Evolutionary conservation across 2,797 vertebrate species (phyloP).

Genomic region (Prionace glauca): DNA sequence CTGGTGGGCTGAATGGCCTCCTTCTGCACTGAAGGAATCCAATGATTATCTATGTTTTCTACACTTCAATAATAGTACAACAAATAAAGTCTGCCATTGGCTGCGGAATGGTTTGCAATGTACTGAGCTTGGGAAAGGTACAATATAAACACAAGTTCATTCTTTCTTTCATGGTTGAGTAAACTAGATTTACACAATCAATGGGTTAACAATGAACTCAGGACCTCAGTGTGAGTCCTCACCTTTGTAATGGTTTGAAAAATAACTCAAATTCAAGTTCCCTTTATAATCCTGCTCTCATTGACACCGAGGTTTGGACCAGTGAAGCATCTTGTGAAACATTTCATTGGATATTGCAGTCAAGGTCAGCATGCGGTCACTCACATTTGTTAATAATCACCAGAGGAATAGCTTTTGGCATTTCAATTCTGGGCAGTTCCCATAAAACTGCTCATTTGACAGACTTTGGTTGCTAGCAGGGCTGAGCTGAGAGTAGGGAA

Average conservation of each 20-base stretch:
- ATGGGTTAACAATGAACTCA: neutral
- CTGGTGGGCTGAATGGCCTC: no score
- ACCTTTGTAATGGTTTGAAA: neutral
- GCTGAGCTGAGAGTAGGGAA: neutral
- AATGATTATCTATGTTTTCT: neutral
- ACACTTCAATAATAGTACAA: neutral
- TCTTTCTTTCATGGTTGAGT: neutral
- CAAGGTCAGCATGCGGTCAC: neutral
- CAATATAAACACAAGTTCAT: neutral
- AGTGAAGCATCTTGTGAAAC: neutral
- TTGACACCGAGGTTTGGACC: neutral
- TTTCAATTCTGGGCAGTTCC: neutral
- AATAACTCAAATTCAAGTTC: neutral
- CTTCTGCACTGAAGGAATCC: no score
- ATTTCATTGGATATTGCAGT: neutral
- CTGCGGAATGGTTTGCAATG: neutral
- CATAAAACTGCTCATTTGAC: slow-evolving; percentile 1
- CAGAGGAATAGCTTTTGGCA: neutral
- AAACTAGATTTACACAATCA: neutral
- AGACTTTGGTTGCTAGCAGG: neutral
- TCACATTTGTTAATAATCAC: neutral
- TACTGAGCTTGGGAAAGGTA: neutral
- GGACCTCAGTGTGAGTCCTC: neutral
- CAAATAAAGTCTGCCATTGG: neutral
- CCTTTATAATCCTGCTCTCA: neutral